phyloP scores from a whole-genome alignment of 2,888 invertebrate species.

The Cynaeus angustus region DNA sequence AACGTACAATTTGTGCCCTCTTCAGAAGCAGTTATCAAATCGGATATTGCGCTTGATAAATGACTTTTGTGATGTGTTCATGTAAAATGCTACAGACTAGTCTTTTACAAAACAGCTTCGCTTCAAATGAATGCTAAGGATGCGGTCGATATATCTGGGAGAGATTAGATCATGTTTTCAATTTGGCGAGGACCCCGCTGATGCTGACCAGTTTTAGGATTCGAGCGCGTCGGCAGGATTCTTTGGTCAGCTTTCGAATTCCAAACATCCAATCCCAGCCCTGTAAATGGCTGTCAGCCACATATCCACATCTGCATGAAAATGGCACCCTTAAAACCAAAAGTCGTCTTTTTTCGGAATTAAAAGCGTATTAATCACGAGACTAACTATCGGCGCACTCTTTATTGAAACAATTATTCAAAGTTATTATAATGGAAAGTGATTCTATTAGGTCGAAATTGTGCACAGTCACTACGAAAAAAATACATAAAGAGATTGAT shows the following conservation, averaged over 20 bases:
- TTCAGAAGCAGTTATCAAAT: conserved; percentile 12
- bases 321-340: conserved; percentile 1
- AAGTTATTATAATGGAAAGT: conserved; percentile 70
- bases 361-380: conserved; percentile 65
- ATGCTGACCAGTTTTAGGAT: conserved; percentile 62
- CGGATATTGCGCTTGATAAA: conserved; percentile 22
- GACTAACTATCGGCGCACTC: conserved; percentile 61
- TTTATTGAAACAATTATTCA: conserved; percentile 70
- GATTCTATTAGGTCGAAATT: conserved; percentile 70
- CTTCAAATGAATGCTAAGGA: conserved; percentile 49
- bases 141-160: conserved; percentile 56
- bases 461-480: conserved; percentile 65
- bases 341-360: conserved; percentile 49
- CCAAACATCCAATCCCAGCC: conserved; percentile 60
- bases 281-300: conserved; percentile 59
- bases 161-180: conserved; percentile 67
- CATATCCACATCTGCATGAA: conserved; percentile 45
- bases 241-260: conserved; percentile 61
- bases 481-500: conserved; percentile 65
- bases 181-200: conserved; percentile 67
- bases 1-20: not conserved
- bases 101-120: conserved; percentile 1
- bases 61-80: conserved; percentile 3
- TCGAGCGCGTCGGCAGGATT: conserved; percentile 62
- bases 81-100: conserved; percentile 1